Evolutionary conservation across 2,113 vertebrate species (phyloP).

Genomic region (Pseudopipra pipra): DNA sequence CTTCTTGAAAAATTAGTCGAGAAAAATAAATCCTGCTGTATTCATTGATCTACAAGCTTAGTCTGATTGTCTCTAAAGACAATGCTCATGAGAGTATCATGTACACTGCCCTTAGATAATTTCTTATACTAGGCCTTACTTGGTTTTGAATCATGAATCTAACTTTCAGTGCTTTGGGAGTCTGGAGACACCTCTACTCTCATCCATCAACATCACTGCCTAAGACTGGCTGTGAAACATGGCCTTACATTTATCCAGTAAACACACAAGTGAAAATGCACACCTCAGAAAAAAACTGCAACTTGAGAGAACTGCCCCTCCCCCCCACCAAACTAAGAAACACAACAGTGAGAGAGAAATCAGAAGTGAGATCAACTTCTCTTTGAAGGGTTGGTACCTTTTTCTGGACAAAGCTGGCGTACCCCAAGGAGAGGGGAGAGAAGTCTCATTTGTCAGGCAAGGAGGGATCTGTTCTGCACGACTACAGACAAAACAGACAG

Average conservation of each 20-base stretch:
- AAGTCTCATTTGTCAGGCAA: constrained; percentile 98
- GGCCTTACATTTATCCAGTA: not conserved
- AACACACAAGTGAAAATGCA: not conserved
- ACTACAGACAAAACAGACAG: constrained; percentile 86
- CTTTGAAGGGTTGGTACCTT: constrained; percentile 86
- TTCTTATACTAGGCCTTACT: not conserved
- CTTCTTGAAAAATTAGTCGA: not conserved
- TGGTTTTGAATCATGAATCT: not conserved
- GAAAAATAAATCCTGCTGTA: not conserved
- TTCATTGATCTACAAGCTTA: not conserved
- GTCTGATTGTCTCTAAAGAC: not conserved
- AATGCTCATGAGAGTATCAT: not conserved
- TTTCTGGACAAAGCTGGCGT: constrained; percentile 98
- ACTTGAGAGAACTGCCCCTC: not conserved
- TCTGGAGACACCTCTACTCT: not conserved
- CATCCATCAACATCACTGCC: not conserved
- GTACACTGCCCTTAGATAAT: not conserved
- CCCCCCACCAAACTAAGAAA: not conserved
- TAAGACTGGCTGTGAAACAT: not conserved
- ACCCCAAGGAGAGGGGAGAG: constrained; percentile 98
- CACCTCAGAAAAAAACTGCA: not conserved
- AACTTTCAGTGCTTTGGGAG: not conserved
- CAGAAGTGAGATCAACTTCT: constrained; percentile 31
- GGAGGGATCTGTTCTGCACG: constrained; percentile 97
- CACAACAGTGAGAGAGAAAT: constrained; percentile 4